phyloP scores from a whole-genome alignment of 2,797 vertebrate species.

The Tadarida brasiliensis region DNA sequence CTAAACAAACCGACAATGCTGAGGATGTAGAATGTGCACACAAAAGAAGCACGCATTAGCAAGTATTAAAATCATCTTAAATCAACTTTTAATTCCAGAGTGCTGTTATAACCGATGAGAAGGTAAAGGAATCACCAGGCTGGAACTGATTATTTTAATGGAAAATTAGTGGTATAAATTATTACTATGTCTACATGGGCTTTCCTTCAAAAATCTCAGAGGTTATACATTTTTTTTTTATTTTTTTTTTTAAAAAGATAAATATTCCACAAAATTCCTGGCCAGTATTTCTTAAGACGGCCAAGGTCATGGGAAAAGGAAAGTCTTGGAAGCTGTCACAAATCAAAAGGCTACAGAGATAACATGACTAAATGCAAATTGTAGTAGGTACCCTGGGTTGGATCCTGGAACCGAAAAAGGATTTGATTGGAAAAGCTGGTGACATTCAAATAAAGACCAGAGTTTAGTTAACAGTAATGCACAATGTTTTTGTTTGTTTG shows the following conservation, averaged over 20 bases:
- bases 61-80: slow-evolving; percentile 78
- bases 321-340: background rate
- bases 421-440: background rate
- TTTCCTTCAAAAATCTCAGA: slow-evolving; percentile 77
- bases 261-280: slow-evolving; percentile 15
- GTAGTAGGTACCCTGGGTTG: background rate
- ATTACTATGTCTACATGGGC: slow-evolving; percentile 67
- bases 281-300: background rate
- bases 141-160: slow-evolving; percentile 76
- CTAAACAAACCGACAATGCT: slow-evolving; percentile 3
- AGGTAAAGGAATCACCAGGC: slow-evolving; percentile 71
- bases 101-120: slow-evolving; percentile 69
- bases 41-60: slow-evolving; percentile 77
- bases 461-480: background rate
- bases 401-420: background rate
- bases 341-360: slow-evolving; percentile 23
- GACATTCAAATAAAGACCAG: slow-evolving; percentile 15
- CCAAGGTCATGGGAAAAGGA: slow-evolving; percentile 54
- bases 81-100: slow-evolving; percentile 81
- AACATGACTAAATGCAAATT: background rate
- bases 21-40: slow-evolving; percentile 63
- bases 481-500: background rate
- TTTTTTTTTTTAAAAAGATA: background rate
- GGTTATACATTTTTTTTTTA: background rate
- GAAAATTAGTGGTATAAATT: slow-evolving; percentile 78